Evolutionary conservation across 2,113 vertebrate species (phyloP).

Genomic region (Uria aalge): DNA sequence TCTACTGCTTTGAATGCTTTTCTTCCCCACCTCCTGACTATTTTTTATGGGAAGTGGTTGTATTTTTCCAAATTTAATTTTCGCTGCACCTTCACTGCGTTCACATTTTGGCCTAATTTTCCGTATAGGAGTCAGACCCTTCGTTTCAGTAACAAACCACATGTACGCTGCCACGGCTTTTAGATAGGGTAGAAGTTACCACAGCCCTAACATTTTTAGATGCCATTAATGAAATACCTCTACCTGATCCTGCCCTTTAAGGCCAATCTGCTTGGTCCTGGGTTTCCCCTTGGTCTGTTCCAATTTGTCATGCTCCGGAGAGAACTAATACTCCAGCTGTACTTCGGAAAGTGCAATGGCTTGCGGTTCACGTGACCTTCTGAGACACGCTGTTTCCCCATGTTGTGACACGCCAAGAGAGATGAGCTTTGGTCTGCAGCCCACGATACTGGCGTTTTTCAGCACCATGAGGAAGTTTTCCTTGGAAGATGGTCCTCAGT

Average conservation of each 20-base stretch:
- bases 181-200: neutral
- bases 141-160: neutral
- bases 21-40: neutral
- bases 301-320: neutral
- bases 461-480: neutral
- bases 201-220: neutral
- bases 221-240: neutral
- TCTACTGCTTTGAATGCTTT: neutral
- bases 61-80: neutral
- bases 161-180: neutral
- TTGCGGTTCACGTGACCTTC: neutral
- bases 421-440: neutral
- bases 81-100: neutral
- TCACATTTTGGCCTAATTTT: neutral
- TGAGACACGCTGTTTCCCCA: neutral
- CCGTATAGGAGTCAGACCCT: neutral
- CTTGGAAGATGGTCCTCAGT: neutral
- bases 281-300: neutral
- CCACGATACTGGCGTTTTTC: accelerated
- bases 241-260: neutral
- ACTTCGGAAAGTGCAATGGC: neutral
- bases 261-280: neutral
- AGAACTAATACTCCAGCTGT: neutral
- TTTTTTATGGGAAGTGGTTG: neutral
- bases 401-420: neutral